Percentiles rank a stretch among this genome's conserved stretches.
These are phyloP conservation scores for Melopsittacus undulatus DNA, from an alignment of 2,797 vertebrate genomes.

Conservation along the genomic window DNA sequence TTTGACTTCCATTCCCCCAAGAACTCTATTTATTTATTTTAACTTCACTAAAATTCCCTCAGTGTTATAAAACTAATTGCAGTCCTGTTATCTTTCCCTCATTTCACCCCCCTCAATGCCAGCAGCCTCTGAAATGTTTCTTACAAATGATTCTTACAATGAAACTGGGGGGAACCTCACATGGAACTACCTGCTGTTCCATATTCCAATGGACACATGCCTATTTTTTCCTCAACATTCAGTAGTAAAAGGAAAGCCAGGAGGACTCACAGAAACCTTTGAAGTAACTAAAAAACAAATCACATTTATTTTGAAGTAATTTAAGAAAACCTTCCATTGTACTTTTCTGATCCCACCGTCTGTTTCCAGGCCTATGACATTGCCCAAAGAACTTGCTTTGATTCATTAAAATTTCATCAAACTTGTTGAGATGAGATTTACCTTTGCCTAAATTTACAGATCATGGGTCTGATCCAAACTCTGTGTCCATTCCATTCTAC, in stretches of 20 bases:
- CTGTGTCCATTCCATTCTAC: background rate
- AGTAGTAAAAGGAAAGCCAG: accelerated
- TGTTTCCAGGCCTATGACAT: background rate
- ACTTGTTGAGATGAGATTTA: background rate
- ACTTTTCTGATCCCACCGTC: background rate
- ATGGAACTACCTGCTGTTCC: background rate
- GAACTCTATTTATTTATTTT: slow-evolving; percentile 28
- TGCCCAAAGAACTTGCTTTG: background rate
- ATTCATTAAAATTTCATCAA: background rate
- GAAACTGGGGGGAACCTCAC: background rate
- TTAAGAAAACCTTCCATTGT: background rate
- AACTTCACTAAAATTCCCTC: background rate
- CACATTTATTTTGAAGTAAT: background rate
- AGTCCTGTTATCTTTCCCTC: background rate
- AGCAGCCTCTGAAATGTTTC: background rate
- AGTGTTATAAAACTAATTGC: background rate
- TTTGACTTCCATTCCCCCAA: slow-evolving; percentile 27
- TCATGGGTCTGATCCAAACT: background rate
- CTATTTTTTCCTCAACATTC: background rate
- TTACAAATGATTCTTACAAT: background rate
- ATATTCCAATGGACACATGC: background rate
- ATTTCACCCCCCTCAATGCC: background rate
- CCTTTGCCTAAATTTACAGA: background rate
- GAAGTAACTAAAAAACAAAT: background rate
- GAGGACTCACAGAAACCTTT: background rate